Conservation (phyloP, 2,888 invertebrate genomes). For the Drymonia ruficornis region DNA sequence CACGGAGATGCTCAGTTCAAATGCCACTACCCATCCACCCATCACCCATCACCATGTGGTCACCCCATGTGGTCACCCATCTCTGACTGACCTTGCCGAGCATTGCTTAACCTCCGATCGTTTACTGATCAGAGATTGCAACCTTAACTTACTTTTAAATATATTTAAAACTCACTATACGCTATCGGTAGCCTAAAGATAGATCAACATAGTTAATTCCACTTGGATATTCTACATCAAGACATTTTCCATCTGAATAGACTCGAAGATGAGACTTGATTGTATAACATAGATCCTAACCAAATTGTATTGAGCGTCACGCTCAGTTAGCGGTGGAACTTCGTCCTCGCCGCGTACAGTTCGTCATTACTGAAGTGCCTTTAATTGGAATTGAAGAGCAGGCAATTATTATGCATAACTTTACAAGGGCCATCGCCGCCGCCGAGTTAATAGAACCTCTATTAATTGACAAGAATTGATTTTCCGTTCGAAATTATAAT, state of each 20-base stretch:
- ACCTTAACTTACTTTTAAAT: too few relatives aligned
- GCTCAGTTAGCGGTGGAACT: constrained; percentile 34
- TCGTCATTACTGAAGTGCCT: constrained; percentile 62
- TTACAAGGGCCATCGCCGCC: constrained; percentile 58
- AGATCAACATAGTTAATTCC: not conserved
- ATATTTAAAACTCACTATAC: not conserved
- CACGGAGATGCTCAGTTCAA: too few relatives aligned
- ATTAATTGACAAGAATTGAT: constrained; percentile 61
- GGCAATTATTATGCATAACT: constrained; percentile 78
- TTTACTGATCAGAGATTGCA: too few relatives aligned
- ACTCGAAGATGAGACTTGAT: not conserved
- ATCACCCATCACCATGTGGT: too few relatives aligned
- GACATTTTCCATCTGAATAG: not conserved
- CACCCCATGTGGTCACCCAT: too few relatives aligned
- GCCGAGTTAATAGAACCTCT: constrained; percentile 56
- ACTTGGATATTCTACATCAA: not conserved
- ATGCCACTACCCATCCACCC: too few relatives aligned
- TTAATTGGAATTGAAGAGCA: constrained; percentile 70
- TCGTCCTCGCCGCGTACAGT: constrained; percentile 41
- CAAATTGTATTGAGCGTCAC: constrained; percentile 33
- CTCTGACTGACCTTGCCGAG: too few relatives aligned
- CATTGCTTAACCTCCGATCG: too few relatives aligned
- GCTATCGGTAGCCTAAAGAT: not conserved
- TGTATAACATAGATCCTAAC: constrained; percentile 14
- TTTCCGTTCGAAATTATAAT: constrained; percentile 37